phyloP scores from a whole-genome alignment of 2,797 vertebrate genomes.

The Cuculus canorus region DNA sequence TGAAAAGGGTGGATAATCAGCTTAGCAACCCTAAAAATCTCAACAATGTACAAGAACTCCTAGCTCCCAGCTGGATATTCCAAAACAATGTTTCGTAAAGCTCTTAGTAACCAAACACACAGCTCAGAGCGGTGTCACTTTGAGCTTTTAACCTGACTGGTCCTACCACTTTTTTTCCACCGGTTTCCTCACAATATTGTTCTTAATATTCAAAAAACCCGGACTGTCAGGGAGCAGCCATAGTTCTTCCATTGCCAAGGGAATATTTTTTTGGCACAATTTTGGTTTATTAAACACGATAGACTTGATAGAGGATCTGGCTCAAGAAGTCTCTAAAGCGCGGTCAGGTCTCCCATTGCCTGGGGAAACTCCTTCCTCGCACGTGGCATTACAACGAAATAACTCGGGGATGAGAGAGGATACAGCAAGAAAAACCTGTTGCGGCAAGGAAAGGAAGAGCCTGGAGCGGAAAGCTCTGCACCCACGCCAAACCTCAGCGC shows the following conservation, averaged over 20 bases:
- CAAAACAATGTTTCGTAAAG: background rate
- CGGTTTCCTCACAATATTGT: rapidly evolving
- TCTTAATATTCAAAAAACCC: background rate
- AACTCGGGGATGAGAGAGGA: rapidly evolving
- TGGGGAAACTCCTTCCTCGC: background rate
- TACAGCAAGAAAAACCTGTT: background rate
- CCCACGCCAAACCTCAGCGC: background rate
- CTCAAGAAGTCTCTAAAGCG: background rate
- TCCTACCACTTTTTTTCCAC: background rate
- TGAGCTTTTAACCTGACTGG: background rate
- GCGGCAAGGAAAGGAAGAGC: background rate
- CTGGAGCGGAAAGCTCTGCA: rapidly evolving
- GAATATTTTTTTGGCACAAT: too few relatives aligned
- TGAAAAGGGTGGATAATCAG: background rate
- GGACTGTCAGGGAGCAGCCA: background rate
- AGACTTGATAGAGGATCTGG: background rate
- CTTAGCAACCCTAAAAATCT: background rate
- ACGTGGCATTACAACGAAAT: background rate
- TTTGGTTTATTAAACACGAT: background rate
- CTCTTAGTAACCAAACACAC: background rate
- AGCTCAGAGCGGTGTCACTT: background rate
- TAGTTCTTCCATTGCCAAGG: rapidly evolving
- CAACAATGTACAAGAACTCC: background rate
- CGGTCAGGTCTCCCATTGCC: background rate
- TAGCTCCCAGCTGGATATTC: background rate